phyloP scores from a whole-genome alignment of 2,888 invertebrate species.

The Agrilus mali region DNA sequence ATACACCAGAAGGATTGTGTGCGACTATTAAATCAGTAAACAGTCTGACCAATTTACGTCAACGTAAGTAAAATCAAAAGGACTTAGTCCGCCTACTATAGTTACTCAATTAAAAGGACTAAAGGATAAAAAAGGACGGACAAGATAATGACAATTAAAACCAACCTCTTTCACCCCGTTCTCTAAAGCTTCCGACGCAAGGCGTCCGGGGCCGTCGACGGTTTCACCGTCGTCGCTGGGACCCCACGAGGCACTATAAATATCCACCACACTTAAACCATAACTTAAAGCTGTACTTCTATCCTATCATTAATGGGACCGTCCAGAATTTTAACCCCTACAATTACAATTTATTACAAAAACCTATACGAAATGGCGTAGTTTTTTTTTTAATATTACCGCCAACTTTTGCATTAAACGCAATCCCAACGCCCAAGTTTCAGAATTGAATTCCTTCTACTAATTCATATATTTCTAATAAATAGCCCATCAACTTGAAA shows the following conservation, averaged over 20 bases:
- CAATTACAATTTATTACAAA: no score
- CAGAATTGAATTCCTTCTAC: no score
- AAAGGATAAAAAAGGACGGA: no score
- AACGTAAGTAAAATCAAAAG: no score
- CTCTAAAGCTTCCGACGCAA: constrained; percentile 64
- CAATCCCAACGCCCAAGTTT: constrained; percentile 90
- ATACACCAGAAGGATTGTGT: no score
- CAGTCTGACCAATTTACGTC: no score
- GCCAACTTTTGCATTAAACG: constrained; percentile 73
- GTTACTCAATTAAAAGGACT: no score
- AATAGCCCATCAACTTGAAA: no score
- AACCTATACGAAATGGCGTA: neutral
- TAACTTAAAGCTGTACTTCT: constrained; percentile 72
- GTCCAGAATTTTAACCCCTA: constrained; percentile 75
- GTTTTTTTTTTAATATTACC: constrained; percentile 33
- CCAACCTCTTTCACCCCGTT: constrained; percentile 60
- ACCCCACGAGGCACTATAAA: constrained; percentile 90
- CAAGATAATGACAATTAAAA: no score
- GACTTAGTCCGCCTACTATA: no score
- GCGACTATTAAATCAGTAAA: no score
- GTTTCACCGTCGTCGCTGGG: constrained; percentile 83
- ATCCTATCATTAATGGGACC: constrained; percentile 76
- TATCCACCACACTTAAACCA: constrained; percentile 67
- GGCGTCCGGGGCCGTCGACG: constrained; percentile 75
- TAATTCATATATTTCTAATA: no score